These are phyloP conservation scores for Periophthalmodon schlosseri DNA, from an alignment of 2,113 vertebrate species.

Conservation along the genomic window DNA sequence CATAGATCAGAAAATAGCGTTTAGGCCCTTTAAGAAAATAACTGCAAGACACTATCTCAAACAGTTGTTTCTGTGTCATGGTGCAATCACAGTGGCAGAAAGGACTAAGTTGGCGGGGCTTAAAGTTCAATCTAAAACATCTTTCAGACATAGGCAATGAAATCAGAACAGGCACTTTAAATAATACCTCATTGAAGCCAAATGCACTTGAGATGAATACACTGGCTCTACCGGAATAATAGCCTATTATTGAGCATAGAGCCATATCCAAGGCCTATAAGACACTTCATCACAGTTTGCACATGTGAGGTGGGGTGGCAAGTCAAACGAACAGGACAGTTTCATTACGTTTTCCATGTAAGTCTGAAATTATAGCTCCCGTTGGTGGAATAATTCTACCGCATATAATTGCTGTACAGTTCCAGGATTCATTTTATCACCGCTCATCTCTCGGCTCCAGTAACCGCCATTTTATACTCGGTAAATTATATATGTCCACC, in stretches of 20 bases:
- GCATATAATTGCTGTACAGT: not conserved
- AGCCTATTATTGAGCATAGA: not conserved
- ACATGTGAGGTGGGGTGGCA: not conserved
- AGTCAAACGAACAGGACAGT: not conserved
- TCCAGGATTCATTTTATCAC: not conserved
- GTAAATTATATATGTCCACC: slow-evolving; percentile 1
- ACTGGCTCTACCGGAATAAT: not conserved
- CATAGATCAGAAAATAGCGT: too few relatives aligned
- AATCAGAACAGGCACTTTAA: too few relatives aligned
- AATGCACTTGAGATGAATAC: not conserved
- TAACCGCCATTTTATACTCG: not conserved
- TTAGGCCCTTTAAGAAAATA: too few relatives aligned
- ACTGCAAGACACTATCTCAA: too few relatives aligned
- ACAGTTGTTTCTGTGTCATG: too few relatives aligned
- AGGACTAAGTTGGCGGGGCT: too few relatives aligned
- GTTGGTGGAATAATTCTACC: not conserved
- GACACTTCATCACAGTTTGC: not conserved
- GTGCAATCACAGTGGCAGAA: too few relatives aligned
- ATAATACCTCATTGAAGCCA: too few relatives aligned
- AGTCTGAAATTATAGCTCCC: not conserved
- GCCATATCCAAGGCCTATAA: not conserved
- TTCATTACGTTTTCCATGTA: not conserved
- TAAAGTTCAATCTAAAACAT: too few relatives aligned
- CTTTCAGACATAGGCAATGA: too few relatives aligned
- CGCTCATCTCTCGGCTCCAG: not conserved